Evolutionary conservation across 2,888 invertebrate species (phyloP).

Genomic region (Phalera bucephala): DNA sequence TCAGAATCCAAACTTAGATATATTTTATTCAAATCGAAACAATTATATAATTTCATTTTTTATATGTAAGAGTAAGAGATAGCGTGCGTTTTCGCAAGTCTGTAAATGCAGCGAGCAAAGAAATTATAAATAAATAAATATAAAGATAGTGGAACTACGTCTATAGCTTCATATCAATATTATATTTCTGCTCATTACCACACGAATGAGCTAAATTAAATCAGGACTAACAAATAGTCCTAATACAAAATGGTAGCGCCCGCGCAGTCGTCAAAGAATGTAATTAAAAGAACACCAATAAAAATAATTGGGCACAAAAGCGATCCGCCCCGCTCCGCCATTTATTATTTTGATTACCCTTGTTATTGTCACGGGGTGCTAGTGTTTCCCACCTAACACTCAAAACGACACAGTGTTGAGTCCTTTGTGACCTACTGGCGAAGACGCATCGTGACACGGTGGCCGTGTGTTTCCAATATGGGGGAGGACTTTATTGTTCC

Average conservation of each 20-base stretch:
- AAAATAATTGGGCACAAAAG: slow-evolving; percentile 76
- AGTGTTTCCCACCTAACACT: slow-evolving; percentile 38
- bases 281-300: slow-evolving; percentile 77
- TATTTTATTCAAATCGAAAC: too few species aligned
- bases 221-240: too few species aligned
- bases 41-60: too few species aligned
- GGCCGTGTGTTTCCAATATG: slow-evolving; percentile 20
- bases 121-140: too few species aligned
- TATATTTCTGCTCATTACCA: too few species aligned
- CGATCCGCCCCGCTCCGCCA: slow-evolving; percentile 63
- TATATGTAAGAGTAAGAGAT: too few species aligned
- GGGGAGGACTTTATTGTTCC: slow-evolving; percentile 45
- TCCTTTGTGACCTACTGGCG: slow-evolving; percentile 11
- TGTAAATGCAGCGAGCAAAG: too few species aligned
- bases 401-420: slow-evolving; percentile 28
- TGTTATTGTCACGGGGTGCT: slow-evolving; percentile 65
- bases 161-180: too few species aligned
- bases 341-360: slow-evolving; percentile 76
- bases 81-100: too few species aligned
- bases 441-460: slow-evolving; percentile 30
- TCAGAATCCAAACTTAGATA: too few species aligned
- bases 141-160: too few species aligned
- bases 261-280: slow-evolving; percentile 67
- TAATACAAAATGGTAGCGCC: slow-evolving; percentile 25
- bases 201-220: too few species aligned